These are phyloP conservation scores for Philopedon plagiatum DNA, from an alignment of 2,888 invertebrate species.

Conservation along the genomic window DNA sequence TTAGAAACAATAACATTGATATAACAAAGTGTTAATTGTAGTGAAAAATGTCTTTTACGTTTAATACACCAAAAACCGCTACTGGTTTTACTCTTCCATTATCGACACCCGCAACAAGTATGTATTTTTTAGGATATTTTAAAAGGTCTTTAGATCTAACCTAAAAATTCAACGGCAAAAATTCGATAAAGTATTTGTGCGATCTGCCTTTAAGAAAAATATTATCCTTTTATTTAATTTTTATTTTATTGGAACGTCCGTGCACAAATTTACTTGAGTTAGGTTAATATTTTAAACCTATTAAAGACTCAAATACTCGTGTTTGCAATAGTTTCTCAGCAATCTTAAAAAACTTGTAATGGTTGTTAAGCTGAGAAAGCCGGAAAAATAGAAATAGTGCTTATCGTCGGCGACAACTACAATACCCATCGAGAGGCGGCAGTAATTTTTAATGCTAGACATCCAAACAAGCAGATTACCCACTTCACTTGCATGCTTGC, in stretches of 20 bases:
- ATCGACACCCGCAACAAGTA: constrained; percentile 59
- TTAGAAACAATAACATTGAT: neutral
- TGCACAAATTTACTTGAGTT: too few species aligned
- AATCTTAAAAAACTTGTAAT: neutral
- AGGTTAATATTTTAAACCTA: too few species aligned
- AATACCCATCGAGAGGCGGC: neutral
- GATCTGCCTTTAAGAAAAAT: too few species aligned
- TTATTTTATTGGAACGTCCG: too few species aligned
- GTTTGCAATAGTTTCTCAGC: too few species aligned
- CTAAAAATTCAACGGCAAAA: neutral
- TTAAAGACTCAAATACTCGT: too few species aligned
- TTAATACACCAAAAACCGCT: constrained; percentile 60
- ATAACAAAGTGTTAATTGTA: neutral
- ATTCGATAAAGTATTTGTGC: too few species aligned
- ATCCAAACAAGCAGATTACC: too few species aligned
- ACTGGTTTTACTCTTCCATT: constrained; percentile 65
- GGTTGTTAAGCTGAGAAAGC: too few species aligned
- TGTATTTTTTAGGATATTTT: constrained; percentile 4
- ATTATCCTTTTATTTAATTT: too few species aligned
- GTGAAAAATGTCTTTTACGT: constrained; percentile 60
- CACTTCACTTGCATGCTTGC: too few species aligned
- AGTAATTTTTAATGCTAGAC: too few species aligned
- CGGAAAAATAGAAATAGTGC: neutral
- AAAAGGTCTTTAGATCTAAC: neutral
- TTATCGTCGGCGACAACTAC: neutral